Conservation (phyloP, 2,113 vertebrate species). For the Psephotus haematonotus region DNA sequence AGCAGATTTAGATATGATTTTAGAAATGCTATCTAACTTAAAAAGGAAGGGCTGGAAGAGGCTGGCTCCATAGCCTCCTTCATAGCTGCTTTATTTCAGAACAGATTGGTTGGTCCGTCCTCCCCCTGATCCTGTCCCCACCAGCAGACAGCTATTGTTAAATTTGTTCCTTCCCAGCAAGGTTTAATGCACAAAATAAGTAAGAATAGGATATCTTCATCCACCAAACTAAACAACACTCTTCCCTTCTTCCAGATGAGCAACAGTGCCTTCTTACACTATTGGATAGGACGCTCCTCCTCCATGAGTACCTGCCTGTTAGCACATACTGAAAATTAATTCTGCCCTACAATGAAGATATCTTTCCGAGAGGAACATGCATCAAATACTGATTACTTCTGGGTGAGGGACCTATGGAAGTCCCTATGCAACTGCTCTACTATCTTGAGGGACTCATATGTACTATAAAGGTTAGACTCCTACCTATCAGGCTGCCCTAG, state of each 20-base stretch:
- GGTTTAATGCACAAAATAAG: not conserved
- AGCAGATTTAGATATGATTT: slow-evolving; percentile 13
- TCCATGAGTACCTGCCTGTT: not conserved
- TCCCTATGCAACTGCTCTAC: not conserved
- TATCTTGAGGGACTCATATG: not conserved
- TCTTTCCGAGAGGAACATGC: not conserved
- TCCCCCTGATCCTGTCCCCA: not conserved
- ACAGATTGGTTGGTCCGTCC: not conserved
- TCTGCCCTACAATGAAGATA: not conserved
- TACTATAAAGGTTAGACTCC: not conserved
- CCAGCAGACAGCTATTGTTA: not conserved
- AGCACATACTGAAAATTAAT: not conserved
- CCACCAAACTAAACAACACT: not conserved
- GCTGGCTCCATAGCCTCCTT: not conserved
- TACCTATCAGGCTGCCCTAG: not conserved
- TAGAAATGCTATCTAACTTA: not conserved
- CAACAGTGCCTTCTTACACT: not conserved
- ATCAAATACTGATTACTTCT: not conserved
- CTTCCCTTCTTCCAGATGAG: not conserved
- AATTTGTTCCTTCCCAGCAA: not conserved
- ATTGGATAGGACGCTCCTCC: not conserved
- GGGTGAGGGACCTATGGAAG: not conserved
- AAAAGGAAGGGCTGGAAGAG: not conserved
- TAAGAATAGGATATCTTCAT: not conserved
- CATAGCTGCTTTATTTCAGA: not conserved